phyloP scores from a whole-genome alignment of 2,797 vertebrate genomes.

The Acrossocheilus fasciatus region DNA sequence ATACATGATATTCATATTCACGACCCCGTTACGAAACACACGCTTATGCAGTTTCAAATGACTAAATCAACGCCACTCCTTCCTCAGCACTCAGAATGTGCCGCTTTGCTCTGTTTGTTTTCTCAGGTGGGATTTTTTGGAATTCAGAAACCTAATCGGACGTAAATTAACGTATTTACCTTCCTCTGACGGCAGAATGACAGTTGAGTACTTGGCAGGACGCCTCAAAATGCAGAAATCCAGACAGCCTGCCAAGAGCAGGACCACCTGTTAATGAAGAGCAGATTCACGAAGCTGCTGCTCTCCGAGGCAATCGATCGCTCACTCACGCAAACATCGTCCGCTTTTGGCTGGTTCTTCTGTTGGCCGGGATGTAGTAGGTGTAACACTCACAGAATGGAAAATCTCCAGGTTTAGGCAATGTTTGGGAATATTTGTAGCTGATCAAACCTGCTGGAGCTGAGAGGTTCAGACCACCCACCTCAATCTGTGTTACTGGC shows the following conservation, averaged over 20 bases:
- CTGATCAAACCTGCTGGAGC: neutral
- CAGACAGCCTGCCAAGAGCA: neutral
- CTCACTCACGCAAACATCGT: neutral
- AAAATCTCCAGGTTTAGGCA: conserved; percentile 13
- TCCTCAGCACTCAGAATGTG: neutral
- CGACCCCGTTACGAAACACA: neutral
- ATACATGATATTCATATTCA: conserved; percentile 11
- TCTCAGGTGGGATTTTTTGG: neutral
- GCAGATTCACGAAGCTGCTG: conserved; percentile 17
- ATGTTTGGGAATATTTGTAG: conserved; percentile 35
- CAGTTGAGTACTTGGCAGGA: conserved; percentile 4
- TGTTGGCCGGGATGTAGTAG: neutral
- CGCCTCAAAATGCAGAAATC: neutral
- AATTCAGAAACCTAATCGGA: neutral
- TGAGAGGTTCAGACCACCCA: neutral
- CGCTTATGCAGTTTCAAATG: neutral
- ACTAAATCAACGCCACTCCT: neutral
- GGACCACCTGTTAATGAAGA: conserved; percentile 17
- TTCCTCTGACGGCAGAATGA: neutral
- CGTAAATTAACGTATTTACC: neutral
- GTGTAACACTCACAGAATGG: conserved; percentile 10
- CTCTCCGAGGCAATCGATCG: neutral
- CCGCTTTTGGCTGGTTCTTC: neutral
- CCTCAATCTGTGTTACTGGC: conserved; percentile 7
- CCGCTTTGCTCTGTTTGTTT: conserved; percentile 2